phyloP scores from a whole-genome alignment of 1,140 invertebrate genomes.

The Parasteatoda tepidariorum region DNA sequence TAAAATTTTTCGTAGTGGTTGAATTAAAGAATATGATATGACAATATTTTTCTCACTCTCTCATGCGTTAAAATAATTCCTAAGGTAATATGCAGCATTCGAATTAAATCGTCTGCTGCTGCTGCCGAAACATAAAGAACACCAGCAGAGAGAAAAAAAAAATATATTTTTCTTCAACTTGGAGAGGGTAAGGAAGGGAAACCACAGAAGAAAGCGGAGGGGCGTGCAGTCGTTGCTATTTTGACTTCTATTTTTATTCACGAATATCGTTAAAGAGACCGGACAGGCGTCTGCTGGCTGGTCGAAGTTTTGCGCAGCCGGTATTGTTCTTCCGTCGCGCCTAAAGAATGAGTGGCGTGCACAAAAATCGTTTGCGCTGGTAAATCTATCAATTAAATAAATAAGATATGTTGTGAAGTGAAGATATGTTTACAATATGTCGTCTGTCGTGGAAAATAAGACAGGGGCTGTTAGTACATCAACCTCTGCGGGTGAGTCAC shows the following conservation, averaged over 20 bases:
- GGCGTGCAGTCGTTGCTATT: conserved; percentile 19
- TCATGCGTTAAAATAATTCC: no score
- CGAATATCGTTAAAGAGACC: conserved; percentile 38
- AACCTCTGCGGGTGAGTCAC: conserved; percentile 49
- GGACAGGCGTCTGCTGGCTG: conserved; percentile 49
- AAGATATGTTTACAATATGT: conserved; percentile 24
- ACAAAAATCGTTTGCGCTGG: neutral
- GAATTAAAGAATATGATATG: no score
- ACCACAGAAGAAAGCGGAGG: neutral
- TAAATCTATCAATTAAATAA: neutral
- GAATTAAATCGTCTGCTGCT: no score
- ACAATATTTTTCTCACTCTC: no score
- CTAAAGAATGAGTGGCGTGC: neutral
- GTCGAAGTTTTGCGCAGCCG: neutral
- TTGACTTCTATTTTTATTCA: conserved; percentile 49
- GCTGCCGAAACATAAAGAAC: no score
- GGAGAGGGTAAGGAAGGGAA: neutral
- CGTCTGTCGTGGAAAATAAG: conserved; percentile 1
- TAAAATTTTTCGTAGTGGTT: no score
- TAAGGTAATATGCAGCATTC: no score
- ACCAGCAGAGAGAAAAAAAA: conserved; percentile 2
- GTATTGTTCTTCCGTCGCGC: conserved; percentile 7
- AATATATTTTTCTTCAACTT: no score
- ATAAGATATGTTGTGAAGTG: neutral
- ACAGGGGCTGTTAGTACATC: conserved; percentile 30